These are phyloP conservation scores for Ecliptopera silaceata DNA, from an alignment of 2,888 invertebrate species.

Conservation along the genomic window DNA sequence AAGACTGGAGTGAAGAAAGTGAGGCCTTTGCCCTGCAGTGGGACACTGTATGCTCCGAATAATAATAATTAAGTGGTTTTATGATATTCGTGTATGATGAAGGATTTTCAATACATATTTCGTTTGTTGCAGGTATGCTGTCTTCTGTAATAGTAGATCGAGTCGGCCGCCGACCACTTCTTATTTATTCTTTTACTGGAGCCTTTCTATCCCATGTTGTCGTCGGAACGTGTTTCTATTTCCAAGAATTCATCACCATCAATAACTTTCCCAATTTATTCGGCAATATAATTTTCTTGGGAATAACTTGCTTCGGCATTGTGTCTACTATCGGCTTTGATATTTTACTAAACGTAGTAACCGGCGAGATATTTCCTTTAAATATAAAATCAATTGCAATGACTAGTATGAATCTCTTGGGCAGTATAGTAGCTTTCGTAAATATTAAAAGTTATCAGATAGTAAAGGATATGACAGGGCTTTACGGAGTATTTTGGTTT, in stretches of 20 bases:
- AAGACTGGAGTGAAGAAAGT: no score
- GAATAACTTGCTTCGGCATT: slow-evolving; percentile 55
- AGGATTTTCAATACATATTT: neutral
- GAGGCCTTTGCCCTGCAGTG: no score
- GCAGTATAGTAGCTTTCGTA: slow-evolving; percentile 65
- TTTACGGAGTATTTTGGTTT: slow-evolving; percentile 75
- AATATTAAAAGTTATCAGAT: slow-evolving; percentile 76
- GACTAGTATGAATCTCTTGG: slow-evolving; percentile 70
- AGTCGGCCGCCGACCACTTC: slow-evolving; percentile 71
- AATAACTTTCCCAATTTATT: neutral
- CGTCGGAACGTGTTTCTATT: slow-evolving; percentile 62
- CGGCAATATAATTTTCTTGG: slow-evolving; percentile 63
- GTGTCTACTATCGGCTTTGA: slow-evolving; percentile 69
- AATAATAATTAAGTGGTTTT: no score
- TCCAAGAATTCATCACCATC: slow-evolving; percentile 46
- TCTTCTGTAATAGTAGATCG: slow-evolving; percentile 58
- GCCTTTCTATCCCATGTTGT: slow-evolving; percentile 47
- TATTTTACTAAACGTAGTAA: slow-evolving; percentile 72
- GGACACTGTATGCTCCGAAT: no score
- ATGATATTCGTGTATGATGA: neutral
- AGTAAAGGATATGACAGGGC: slow-evolving; percentile 67
- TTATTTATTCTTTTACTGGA: slow-evolving; percentile 64
- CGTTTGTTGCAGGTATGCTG: slow-evolving; percentile 56
- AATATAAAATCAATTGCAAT: slow-evolving; percentile 81
- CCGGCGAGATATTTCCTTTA: slow-evolving; percentile 82